These are phyloP conservation scores for Alosa alosa DNA, from an alignment of 2,113 vertebrate species.

Conservation along the genomic window DNA sequence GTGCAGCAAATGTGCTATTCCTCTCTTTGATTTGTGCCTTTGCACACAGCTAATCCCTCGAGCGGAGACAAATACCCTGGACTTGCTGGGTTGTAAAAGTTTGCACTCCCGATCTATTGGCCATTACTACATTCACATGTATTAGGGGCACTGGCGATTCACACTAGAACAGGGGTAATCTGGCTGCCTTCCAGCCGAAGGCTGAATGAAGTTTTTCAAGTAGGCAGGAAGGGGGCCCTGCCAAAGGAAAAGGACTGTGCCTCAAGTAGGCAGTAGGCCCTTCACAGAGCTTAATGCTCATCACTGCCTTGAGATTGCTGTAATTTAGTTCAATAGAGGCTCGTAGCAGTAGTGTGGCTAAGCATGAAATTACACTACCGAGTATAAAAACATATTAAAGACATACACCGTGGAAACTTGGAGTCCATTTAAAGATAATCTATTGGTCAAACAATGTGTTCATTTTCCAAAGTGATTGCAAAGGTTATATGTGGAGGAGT, in stretches of 20 bases:
- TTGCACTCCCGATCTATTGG: conserved; percentile 39
- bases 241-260: conserved; percentile 50
- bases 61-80: conserved; percentile 42
- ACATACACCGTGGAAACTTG: neutral
- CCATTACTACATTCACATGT: conserved; percentile 49
- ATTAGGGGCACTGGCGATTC: conserved; percentile 42
- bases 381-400: neutral
- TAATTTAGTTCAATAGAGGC: neutral
- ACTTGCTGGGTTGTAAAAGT: conserved; percentile 30
- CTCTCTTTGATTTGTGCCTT: neutral
- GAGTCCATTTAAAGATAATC: conserved; percentile 5
- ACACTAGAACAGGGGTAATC: conserved; percentile 28
- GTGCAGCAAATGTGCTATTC: neutral
- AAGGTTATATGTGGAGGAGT: neutral
- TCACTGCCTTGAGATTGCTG: neutral
- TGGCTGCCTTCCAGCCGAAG: conserved; percentile 49
- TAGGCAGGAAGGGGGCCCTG: conserved; percentile 48
- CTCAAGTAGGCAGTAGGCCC: conserved; percentile 28
- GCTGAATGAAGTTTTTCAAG: conserved; percentile 54
- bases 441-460: neutral
- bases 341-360: neutral
- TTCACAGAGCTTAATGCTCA: neutral
- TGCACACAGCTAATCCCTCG: neutral
- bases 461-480: neutral
- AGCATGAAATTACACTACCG: neutral